Evolutionary conservation across 2,113 vertebrate genomes (phyloP), one percentile per base, ranked within the genome.

Genomic region (Solenodon paradoxus): DNA sequence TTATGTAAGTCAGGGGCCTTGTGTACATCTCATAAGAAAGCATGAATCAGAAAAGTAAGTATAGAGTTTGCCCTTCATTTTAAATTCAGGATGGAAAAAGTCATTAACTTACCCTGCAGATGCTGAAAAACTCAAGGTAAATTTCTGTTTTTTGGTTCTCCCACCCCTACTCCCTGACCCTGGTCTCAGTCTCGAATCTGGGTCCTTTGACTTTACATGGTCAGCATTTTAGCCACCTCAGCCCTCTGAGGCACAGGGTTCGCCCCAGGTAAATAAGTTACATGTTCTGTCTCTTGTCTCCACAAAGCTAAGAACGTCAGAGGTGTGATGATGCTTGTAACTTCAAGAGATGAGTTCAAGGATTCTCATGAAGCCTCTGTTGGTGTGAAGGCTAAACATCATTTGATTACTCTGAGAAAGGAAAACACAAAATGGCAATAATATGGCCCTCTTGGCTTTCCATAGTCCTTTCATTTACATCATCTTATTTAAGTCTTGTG

Each of bases 41-140:
- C 15, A 35, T 87, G 63, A 90, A 80, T 87, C 88, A 88, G 84
- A 88, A 77, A 72, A 85, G 83, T 3, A 38, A 97, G 24, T 82
- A 75, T 28, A 80, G 15, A 35, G 1, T 94, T 97, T 82, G 30
- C 74, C 57, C 75, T 96, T 81, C 42, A 77, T 68, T 85, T 74
- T 94, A 83, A 91, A 93, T 71, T 38, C 82, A 92, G 80, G 79
- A 68, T 90, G 79, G 96, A 87, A 96, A 94, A 88, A 71, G 63
- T 38, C 83, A 86, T 94, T 91, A 83, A 83, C 40, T 89, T 88
- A 90, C 85, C 53, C 64, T 83, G 40, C 86, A 94, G 86, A 78
- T 0, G 2, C 89, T 45, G 28, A 82, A 93, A 38, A 55, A 42
- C 86, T 92, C 68, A 96, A 90, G 78, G 92, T 83, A 96, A 96